phyloP scores from a whole-genome alignment of 1,140 invertebrate genomes.

The Adoxophyes honmai region DNA sequence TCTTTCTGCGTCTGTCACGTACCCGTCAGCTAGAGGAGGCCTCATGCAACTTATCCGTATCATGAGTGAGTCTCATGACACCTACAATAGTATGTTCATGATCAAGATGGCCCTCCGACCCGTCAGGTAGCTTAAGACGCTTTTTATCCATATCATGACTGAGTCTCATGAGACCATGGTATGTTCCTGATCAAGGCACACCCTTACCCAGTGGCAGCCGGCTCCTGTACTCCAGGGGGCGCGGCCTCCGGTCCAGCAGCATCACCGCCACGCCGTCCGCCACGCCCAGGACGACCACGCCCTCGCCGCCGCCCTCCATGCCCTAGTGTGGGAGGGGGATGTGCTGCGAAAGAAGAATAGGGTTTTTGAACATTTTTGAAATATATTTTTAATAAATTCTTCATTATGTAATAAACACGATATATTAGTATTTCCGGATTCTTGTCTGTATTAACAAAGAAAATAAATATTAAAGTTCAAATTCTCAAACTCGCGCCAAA shows the following conservation, averaged over 20 bases:
- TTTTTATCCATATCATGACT: not conserved
- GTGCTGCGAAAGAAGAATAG: not conserved
- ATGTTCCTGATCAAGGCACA: no score
- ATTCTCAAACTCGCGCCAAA: no score
- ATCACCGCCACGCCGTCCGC: not conserved
- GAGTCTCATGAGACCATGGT: not conserved
- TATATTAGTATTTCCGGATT: not conserved
- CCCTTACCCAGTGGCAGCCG: not conserved
- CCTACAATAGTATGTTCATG: no score
- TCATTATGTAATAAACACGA: no score
- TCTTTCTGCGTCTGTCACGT: no score
- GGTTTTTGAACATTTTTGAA: no score
- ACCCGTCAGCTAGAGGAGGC: no score
- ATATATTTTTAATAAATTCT: no score
- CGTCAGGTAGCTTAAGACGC: no score
- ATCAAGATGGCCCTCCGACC: no score
- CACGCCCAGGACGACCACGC: not conserved
- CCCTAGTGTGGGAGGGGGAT: not conserved
- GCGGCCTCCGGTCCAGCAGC: not conserved
- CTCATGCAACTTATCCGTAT: not conserved
- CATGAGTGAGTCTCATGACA: not conserved
- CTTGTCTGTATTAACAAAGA: no score
- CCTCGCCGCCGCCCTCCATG: slow-evolving; percentile 1
- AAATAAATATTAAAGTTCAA: no score
- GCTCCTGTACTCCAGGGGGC: not conserved